These are phyloP conservation scores for Gopherus flavomarginatus DNA, from an alignment of 2,113 vertebrate species.

Conservation along the genomic window DNA sequence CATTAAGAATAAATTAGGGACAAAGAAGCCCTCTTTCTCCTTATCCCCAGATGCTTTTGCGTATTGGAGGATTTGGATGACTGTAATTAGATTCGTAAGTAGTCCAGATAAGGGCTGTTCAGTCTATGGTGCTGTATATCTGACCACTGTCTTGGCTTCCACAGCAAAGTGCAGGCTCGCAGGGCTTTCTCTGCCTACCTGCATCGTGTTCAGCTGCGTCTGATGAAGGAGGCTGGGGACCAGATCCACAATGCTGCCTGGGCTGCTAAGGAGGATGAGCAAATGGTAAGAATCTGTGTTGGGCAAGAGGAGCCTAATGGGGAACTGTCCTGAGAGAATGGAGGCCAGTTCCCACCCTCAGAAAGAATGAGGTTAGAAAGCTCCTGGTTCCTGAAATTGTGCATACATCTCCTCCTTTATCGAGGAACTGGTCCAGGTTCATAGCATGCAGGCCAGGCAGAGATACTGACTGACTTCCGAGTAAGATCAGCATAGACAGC, in stretches of 20 bases:
- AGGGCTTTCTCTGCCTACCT: slow-evolving; percentile 94
- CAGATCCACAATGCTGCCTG: slow-evolving; percentile 78
- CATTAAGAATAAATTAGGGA: neutral
- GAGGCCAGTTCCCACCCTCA: neutral
- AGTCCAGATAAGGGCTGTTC: neutral
- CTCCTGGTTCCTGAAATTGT: neutral
- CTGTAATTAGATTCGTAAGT: neutral
- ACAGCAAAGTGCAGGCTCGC: slow-evolving; percentile 96
- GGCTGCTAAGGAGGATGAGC: slow-evolving; percentile 89
- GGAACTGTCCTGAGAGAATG: neutral
- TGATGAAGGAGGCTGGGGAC: slow-evolving; percentile 84
- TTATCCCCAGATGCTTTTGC: neutral
- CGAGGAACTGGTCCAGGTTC: neutral
- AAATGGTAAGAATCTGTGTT: slow-evolving; percentile 87
- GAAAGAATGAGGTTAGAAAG: neutral
- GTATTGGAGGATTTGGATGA: neutral
- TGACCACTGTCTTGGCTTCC: slow-evolving; percentile 26
- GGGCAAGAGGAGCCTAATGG: neutral
- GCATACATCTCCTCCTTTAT: neutral
- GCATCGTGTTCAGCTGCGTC: slow-evolving; percentile 89
- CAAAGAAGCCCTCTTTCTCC: neutral
- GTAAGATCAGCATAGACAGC: neutral
- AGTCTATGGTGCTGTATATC: neutral
- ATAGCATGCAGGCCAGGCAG: neutral
- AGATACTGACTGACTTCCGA: neutral